Evolutionary conservation across 2,797 vertebrate genomes (phyloP), one percentile per base, ranked within the genome.

Genomic region (Siniperca scherzeri): DNA sequence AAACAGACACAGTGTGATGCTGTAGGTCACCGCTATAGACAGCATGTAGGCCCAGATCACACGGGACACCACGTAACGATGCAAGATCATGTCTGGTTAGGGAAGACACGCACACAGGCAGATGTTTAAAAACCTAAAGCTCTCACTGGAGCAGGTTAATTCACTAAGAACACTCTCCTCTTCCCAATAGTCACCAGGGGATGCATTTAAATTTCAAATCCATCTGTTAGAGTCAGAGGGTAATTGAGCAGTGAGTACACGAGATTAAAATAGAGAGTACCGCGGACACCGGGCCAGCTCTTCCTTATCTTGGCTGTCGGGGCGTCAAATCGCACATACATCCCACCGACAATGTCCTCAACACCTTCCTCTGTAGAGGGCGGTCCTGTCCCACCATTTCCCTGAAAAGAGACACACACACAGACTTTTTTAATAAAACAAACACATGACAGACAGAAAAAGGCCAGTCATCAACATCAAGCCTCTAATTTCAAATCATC

Each of bases 21-120:
- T 98, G 95, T 99, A 99, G 80, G 98, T 99, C 80, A 99, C 96
- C 0, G 97, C 97, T 0, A 99, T 99, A 62, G 98, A 99, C 44
- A 99, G 94, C 98, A 99, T 99, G 95, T 99, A 97, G 21, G 98
- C 95, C 98, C 98, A 99, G 95, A 99, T 99, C 87, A 98, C 96
- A 0, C 97, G 96, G 7, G 97, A 96, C 87, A 99, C 98, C 9
- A 97, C 91, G 6, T 98, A 99, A 25, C 98, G 97, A 78, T 99
- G 98, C 74, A 99, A 84, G 93, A 99, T 96, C 97, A 99, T 97
- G 85, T 98, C 98, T 99, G 93, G 12, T 59, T 69, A 21, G 65
- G 76, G 65, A 46, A 33, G 13, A 80, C 16, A 84, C 55, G 70
- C n/a, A 78, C 3, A 70, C n/a, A 42, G 33, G n/a, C 8, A 2